Base-by-base conservation (phyloP, 92 coral and sea anemone species). In the Epizoanthus ramosus region DNA sequence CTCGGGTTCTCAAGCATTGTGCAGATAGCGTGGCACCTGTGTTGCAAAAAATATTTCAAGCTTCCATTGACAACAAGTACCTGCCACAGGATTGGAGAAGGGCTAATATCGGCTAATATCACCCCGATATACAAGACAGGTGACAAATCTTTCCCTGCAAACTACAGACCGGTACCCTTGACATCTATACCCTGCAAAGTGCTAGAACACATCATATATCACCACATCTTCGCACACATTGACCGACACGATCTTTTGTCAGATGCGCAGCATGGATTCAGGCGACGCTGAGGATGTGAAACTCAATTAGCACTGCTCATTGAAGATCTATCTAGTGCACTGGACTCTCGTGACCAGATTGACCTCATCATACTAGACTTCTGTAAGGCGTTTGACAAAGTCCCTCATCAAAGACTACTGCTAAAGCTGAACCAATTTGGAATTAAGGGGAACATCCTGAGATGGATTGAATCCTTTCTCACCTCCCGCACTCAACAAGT, bases 321-420 rank as follows among this genome's bases (percentile, higher is more conserved):
- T 60, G 72, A 79, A 79, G 72, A 79, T 41, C 83, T 79, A 15
- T 72, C 72, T 60, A 39, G 83, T 19, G 72, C 73, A 79, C 84
- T 79, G 22, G 84, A 79, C 73, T 68, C 45, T 79, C 84, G 73
- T 13, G 73, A 79, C 45, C 73, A 64, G 84, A 79, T 61, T 79
- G 83, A 79, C 71, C 69, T 76, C 68, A 58, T 76, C 69, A 76
- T 76, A 60, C 56, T 63, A 79, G 83, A 63, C 83, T 61, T 79
- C 58, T 79, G 83, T 66, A 61, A 79, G 72, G 83, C 77, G 77
- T 71, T 71, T 71, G 76, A 71, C 23, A 71, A 71, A 21, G 61
- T 61, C 19, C 58, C 83, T 39, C 83, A 79, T n/a, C 71, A 79
- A 79, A 79, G 83, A 66, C 69, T 53, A 57, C 65, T 74, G 41